These are phyloP conservation scores for Aphidoletes aphidimyza DNA, from an alignment of 2,888 invertebrate species.

Conservation along the genomic window DNA sequence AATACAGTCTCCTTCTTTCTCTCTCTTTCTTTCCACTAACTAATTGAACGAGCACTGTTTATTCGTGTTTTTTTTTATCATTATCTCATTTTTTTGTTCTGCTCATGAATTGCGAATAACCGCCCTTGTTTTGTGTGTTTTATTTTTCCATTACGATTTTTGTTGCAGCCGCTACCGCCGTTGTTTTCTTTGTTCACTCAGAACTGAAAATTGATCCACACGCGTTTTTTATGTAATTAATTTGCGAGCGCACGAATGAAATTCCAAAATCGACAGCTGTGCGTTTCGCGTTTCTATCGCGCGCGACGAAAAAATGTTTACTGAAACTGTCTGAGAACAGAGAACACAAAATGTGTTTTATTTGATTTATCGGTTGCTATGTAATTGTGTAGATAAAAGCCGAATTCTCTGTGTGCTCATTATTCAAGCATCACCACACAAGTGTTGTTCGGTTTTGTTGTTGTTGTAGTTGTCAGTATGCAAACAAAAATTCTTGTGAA, in stretches of 20 bases:
- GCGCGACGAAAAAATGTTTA: too few relatives aligned
- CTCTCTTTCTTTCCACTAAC: not conserved
- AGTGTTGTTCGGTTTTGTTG: too few relatives aligned
- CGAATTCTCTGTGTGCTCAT: too few relatives aligned
- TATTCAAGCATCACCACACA: too few relatives aligned
- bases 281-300: too few relatives aligned
- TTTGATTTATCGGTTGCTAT: not conserved
- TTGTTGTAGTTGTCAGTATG: too few relatives aligned
- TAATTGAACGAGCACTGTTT: not conserved
- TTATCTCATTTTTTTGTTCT: not conserved
- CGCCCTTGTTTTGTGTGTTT: too few relatives aligned
- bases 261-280: not conserved
- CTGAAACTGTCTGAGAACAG: too few relatives aligned
- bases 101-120: not conserved
- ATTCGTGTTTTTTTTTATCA: not conserved
- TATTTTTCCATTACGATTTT: too few relatives aligned
- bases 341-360: not conserved
- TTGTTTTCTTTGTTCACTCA: not conserved
- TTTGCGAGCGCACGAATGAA: not conserved
- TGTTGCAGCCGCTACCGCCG: too few relatives aligned
- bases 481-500: too few relatives aligned
- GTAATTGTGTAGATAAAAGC: not conserved
- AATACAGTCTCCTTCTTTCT: not conserved
- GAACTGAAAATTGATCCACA: not conserved
- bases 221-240: not conserved